Evolutionary conservation across 1,140 invertebrate genomes (phyloP).

Genomic region (Bathynomus jamesi): DNA sequence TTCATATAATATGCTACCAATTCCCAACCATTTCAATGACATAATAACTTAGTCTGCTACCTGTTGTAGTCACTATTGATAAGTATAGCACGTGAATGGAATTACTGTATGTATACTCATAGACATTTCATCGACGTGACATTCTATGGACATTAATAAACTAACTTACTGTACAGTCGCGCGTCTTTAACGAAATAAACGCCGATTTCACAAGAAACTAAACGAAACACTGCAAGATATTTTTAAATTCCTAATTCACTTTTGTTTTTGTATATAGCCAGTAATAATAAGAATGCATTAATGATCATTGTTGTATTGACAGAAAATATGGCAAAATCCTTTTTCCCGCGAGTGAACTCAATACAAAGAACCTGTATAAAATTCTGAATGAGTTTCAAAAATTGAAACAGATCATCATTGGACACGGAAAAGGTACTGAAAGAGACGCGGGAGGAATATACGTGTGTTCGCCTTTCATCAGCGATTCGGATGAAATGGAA

Average conservation of each 20-base stretch:
- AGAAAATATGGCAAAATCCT: not conserved
- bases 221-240: not conserved
- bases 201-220: not conserved
- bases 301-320: not conserved
- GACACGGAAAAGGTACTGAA: not conserved
- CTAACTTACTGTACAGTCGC: not conserved
- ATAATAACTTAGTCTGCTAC: too few species aligned
- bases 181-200: not conserved
- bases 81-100: too few species aligned
- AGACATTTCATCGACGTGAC: too few species aligned
- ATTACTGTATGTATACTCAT: too few species aligned
- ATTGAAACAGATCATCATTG: not conserved
- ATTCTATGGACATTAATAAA: not conserved
- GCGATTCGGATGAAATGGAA: not conserved
- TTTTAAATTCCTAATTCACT: not conserved
- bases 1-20: too few species aligned
- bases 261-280: too few species aligned
- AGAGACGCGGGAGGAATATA: not conserved
- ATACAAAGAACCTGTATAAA: not conserved
- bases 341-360: not conserved
- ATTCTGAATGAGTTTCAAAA: not conserved
- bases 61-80: too few species aligned
- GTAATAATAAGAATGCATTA: too few species aligned
- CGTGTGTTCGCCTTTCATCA: not conserved
- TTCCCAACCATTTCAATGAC: too few species aligned